phyloP scores from a whole-genome alignment of 2,888 invertebrate species.

The Lumbricus terrestris region DNA sequence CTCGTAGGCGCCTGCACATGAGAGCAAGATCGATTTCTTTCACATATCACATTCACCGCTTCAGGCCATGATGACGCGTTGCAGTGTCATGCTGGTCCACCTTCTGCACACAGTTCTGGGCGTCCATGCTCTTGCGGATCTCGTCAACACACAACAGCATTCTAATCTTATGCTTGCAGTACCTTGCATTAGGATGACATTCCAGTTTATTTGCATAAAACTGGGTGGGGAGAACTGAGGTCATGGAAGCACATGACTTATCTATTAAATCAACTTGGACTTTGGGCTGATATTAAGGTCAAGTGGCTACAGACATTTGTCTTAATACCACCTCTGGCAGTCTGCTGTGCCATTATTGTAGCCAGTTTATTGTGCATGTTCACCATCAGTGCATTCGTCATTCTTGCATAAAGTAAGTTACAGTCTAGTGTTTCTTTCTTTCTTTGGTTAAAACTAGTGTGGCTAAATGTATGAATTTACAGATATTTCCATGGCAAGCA shows the following conservation, averaged over 20 bases:
- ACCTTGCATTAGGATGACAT: too few species aligned
- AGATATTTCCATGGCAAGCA: neutral
- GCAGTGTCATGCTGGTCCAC: too few species aligned
- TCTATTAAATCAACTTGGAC: neutral
- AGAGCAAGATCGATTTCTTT: too few species aligned
- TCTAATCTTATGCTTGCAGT: neutral
- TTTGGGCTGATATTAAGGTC: neutral
- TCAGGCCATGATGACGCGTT: too few species aligned
- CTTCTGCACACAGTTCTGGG: too few species aligned
- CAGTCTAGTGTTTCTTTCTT: neutral
- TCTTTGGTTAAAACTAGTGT: neutral
- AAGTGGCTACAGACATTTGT: neutral
- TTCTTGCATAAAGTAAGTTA: neutral
- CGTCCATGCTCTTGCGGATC: too few species aligned
- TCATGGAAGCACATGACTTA: neutral
- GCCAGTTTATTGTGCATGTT: neutral
- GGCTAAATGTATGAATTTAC: neutral
- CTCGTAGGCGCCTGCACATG: too few species aligned
- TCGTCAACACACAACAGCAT: too few species aligned
- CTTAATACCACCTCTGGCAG: neutral
- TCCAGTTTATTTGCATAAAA: neutral
- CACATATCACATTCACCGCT: too few species aligned
- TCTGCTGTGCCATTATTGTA: neutral
- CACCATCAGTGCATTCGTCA: neutral
- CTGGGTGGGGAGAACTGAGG: neutral